A percentile compares a stretch with the other conserved stretches of the same genome.
Evolutionary conservation across 2,888 invertebrate species (phyloP).

Genomic region (Acanthosepion pharaonis): DNA sequence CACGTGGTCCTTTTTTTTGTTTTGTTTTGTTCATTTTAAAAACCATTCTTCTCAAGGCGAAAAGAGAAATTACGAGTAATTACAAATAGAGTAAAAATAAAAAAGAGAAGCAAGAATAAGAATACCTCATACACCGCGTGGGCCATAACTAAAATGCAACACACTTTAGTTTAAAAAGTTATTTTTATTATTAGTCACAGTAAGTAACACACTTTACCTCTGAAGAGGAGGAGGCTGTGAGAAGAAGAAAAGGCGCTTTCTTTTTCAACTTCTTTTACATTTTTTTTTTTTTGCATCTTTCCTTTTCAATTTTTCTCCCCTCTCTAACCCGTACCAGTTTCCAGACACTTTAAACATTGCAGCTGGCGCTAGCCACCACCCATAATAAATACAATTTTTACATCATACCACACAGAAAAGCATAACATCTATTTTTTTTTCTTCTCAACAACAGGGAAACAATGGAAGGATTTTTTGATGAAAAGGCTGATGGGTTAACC

Average conservation of each 20-base stretch:
- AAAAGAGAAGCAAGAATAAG: neutral
- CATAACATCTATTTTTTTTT: too few species aligned
- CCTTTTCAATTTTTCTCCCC: neutral
- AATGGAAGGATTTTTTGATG: too few species aligned
- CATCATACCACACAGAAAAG: too few species aligned
- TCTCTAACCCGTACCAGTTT: too few species aligned
- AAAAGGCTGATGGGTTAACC: too few species aligned
- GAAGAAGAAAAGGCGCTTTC: neutral
- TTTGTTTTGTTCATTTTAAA: neutral
- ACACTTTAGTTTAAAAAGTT: neutral
- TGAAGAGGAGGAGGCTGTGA: neutral
- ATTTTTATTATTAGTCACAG: neutral
- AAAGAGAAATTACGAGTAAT: neutral
- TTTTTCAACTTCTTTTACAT: too few species aligned
- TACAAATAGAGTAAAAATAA: neutral
- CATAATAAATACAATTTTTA: neutral
- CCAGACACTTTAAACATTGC: neutral
- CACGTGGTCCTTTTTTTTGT: neutral
- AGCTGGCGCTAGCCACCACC: neutral
- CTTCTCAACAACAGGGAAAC: too few species aligned
- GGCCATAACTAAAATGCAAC: neutral
- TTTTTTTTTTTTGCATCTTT: neutral
- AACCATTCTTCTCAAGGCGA: too few species aligned
- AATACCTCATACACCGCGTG: neutral
- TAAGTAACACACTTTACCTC: neutral